Evolutionary conservation across 2,113 vertebrate genomes (phyloP), one percentile per base, ranked within the genome.

Genomic region (Vimba vimba): DNA sequence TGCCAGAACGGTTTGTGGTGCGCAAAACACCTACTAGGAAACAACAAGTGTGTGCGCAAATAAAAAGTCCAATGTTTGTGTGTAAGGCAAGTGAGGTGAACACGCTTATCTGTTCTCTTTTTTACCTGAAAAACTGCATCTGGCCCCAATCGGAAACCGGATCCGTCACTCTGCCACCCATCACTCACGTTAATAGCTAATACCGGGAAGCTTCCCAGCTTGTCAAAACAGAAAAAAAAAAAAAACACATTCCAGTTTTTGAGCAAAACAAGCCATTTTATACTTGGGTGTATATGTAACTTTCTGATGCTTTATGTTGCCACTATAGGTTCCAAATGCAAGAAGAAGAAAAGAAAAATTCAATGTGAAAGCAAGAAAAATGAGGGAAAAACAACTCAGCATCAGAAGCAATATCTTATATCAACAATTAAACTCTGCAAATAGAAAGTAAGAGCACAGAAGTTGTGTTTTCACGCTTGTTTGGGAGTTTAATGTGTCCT

Each of bases 91-190:
- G 23, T 25, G 33, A 79, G 59, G 59, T 12, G 8, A 80, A 11
- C 2, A 25, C 4, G n/a, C 25, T 47, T 62, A 62, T 64, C 12
- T 27, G 6, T 25, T 43, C 4, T 43, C 50, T 59, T 59, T 43
- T 79, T 62, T 0, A 80, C 15, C 36, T 12, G 15, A 80, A 80
- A 47, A 27, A 21, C 8, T 27, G 21, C 23, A 8, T 55, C 25
- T 30, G 25, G 27, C 1, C 39, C 6, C n/a, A 15, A 21, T 64
- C n/a, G 0, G 39, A 45, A 64, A 80, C 79, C 13, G 39, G 79
- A 64, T 80, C 15, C 3, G 60, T 62, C 59, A 47, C 79, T 62
- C n/a, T 64, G 59, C 57, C 59, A 80, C 78, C 75, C 50, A 78
- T 13, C n/a, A 27, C n/a, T 64, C 59, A 43, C 4, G 6, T 79